phyloP scores from a whole-genome alignment of 2,888 invertebrate genomes.

The Philereme transversata region DNA sequence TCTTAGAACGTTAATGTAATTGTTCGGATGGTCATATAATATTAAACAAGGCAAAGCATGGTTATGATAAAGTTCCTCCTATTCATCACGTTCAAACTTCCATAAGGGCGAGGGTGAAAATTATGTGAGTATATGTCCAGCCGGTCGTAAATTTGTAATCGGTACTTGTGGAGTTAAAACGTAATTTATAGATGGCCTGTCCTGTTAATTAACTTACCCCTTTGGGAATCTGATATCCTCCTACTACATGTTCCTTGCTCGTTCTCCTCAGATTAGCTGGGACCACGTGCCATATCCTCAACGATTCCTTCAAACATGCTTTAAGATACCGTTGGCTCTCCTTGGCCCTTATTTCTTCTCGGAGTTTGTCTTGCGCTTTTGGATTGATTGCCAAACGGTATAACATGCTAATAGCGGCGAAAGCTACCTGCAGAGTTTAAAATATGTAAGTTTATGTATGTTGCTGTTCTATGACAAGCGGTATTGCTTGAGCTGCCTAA shows the following conservation, averaged over 20 bases:
- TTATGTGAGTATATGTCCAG: no score
- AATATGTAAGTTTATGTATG: neutral
- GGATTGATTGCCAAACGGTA: constrained; percentile 83
- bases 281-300: constrained; percentile 71
- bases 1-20: no score
- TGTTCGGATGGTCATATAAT: no score
- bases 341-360: constrained; percentile 59
- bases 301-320: constrained; percentile 86
- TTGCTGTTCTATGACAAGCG: no score
- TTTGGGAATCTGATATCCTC: constrained; percentile 69
- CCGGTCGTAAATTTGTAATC: no score
- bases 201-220: constrained; percentile 55
- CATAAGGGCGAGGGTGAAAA: no score
- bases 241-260: constrained; percentile 67
- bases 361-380: constrained; percentile 77
- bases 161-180: no score
- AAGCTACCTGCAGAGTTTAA: constrained; percentile 65
- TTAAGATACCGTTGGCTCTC: constrained; percentile 76
- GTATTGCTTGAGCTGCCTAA: no score
- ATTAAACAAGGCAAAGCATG: no score
- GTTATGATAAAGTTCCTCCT: no score
- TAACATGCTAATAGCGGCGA: constrained; percentile 66
- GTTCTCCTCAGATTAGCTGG: constrained; percentile 67
- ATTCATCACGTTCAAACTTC: no score
- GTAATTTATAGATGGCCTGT: no score